These are phyloP conservation scores for Gallinago undulata DNA, from an alignment of 2,113 vertebrate genomes.

Conservation along the genomic window DNA sequence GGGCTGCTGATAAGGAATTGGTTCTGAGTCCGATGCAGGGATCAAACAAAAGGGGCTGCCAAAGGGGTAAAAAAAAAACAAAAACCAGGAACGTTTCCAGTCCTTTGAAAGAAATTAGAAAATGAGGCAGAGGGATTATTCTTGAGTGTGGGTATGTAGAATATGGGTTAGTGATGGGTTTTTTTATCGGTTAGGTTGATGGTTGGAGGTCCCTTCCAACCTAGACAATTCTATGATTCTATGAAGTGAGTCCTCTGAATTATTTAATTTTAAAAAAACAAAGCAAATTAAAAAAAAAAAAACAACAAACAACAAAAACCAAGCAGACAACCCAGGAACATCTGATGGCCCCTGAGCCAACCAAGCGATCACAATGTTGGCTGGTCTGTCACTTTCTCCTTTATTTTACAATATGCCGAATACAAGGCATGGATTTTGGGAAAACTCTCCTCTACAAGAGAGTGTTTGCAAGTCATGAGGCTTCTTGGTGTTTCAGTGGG, in stretches of 20 bases:
- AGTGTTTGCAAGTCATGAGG: background rate
- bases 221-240: too few species aligned
- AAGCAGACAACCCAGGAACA: background rate
- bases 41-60: background rate
- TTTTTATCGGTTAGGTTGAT: too few species aligned
- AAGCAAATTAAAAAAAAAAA: background rate
- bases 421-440: background rate
- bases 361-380: fast-evolving
- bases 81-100: background rate
- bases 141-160: background rate
- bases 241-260: background rate
- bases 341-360: background rate
- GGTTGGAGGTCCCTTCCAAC: too few species aligned
- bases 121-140: background rate
- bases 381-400: background rate
- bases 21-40: fast-evolving
- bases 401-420: background rate
- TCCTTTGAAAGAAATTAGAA: background rate
- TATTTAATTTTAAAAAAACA: background rate
- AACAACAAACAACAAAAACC: background rate
- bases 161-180: too few species aligned
- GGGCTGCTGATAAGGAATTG: background rate
- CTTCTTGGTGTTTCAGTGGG: background rate
- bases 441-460: background rate
- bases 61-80: too few species aligned